Base-by-base conservation (phyloP, 2,888 invertebrate species). In the Agriopis aurantiaria region DNA sequence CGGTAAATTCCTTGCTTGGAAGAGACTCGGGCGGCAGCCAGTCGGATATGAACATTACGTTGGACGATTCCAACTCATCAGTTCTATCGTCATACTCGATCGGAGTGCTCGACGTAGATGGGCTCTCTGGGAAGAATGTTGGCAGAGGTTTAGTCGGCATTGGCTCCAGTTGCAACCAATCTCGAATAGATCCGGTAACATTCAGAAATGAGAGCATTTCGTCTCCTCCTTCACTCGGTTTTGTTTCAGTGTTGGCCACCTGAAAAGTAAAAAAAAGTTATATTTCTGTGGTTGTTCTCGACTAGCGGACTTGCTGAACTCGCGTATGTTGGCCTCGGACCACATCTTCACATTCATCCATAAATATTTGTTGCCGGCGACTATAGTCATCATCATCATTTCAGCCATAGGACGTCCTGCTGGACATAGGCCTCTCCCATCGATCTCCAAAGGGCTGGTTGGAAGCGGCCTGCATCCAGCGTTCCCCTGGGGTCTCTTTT, bases 11-110 rank as follows among this genome's bases (percentile, higher is more conserved):
- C 0, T 85, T 85, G 61, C 89, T 86, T 0, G 78, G 80, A 48
- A 97, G 89, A 0, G 94, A 90, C 62, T 93, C 92, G 0, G 96
- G 85, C 4, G 95, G 95, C 59, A 95, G 79, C 97, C 97, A 97
- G 62, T 95, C 92, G 0, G 90, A 86, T 75, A 93, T 87, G 66
- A 88, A 90, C 12, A 92, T 75, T 0, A 89, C 86, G 66, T 86
- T 83, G 0, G 82, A 74, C 45, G 75, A n/a, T 23, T 80, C 80
- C 0, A 65, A 23, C 10, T 23, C 40, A 3, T 75, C 70, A 11
- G 61, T 63, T 9, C 62, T 10, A 9, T 82, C 80, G 5, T 83
- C 80, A 56, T 52, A 61, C 12, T 82, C 83, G 3, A 77, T 72
- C 0, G 81, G 77, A 0, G 78, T 73, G 5, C 79, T 74, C 0